Evolutionary conservation across 2,888 invertebrate genomes (phyloP), one percentile per base, ranked within the genome.

Genomic region (Stenchaetothrips biformis): DNA sequence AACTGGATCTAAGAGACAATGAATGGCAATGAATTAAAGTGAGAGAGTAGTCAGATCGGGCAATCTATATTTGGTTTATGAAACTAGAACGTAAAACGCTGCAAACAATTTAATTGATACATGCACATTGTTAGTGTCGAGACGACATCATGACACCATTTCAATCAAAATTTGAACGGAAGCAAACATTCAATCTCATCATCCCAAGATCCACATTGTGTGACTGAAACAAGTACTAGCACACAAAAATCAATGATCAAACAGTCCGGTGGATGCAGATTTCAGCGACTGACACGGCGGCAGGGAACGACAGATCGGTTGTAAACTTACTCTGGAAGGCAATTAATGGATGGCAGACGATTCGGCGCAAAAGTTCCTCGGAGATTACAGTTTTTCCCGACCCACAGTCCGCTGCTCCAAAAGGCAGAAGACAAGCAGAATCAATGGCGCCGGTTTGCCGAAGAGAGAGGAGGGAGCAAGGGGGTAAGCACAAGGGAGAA

Each of bases 161-260:
- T 4, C 53, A 53, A 53, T 18, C 4, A 13, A 53, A 53, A 18
- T 13, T 4, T 53, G 53, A 53, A 13, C 13, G 4, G 53, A 6
- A 0, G 13, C 18, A 18, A 11, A 0, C 53, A 53, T 13, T 11
- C 37, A 2, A 37, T 53, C 53, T 18, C 53, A 4, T 53, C 13
- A 4, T 53, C 13, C 13, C 9, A 53, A 4, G 4, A 4, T 53
- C 13, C 16, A 53, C 4, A 1, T 11, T 53, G 18, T 18, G 53
- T 4, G 6, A 18, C 8, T 8, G 53, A 13, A 53, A 18, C 13
- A 53, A 18, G 53, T 13, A 53, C 18, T 18, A 4, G 67, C 25
- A 25, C 21, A 25, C 21, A 74, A 74, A 74, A 74, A 74, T 74
- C 67, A 74, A 74, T 74, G 21, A 74, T 21, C 25, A 21, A 74